A percentile compares a stretch with the other conserved stretches of the same genome.
Conservation (phyloP, 2,797 vertebrate genomes). For the Gambelia wislizenii region DNA sequence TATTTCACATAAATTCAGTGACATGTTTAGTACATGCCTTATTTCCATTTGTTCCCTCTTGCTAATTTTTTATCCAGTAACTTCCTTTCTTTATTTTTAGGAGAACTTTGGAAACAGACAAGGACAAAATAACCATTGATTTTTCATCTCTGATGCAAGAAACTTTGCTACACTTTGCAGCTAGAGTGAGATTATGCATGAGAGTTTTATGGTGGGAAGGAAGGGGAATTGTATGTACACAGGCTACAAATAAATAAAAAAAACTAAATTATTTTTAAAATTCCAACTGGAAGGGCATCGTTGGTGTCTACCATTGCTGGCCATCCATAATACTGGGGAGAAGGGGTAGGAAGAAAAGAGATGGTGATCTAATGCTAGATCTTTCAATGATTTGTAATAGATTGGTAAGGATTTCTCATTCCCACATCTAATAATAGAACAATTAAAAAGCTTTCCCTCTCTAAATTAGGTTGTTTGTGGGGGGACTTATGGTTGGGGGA, state of each 20-base stretch:
- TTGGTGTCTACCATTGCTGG: no score
- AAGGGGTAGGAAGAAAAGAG: neutral
- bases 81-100: conserved; percentile 55
- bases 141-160: neutral
- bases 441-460: neutral
- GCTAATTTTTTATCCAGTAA: neutral
- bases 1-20: neutral
- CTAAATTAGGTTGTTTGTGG: neutral
- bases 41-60: neutral
- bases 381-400: neutral
- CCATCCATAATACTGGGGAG: neutral
- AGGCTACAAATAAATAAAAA: neutral
- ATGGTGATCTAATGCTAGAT: neutral
- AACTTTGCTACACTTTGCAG: neutral
- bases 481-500: neutral
- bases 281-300: no score
- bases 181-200: neutral
- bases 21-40: neutral
- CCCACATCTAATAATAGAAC: neutral
- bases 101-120: conserved; percentile 67
- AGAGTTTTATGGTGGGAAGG: neutral
- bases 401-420: neutral
- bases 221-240: neutral
- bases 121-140: neutral
- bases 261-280: neutral